phyloP scores from a whole-genome alignment of 2,888 invertebrate genomes.

The Drosophila differens region DNA sequence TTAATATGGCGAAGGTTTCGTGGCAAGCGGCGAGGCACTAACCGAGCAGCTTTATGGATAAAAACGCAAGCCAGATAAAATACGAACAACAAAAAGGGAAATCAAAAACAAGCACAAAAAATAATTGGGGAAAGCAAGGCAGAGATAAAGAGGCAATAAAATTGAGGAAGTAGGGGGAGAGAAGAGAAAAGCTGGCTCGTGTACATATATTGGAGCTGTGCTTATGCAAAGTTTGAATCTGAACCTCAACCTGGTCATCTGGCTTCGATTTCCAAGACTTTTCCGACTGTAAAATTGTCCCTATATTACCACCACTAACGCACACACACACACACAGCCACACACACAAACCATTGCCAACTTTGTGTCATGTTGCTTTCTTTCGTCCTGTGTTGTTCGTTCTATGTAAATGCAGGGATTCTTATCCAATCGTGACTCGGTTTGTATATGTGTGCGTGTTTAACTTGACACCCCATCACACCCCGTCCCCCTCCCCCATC shows the following conservation, averaged over 20 bases:
- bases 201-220: not conserved
- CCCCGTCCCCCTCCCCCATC: not conserved
- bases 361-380: not conserved
- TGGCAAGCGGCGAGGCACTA: not conserved
- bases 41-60: slow-evolving; percentile 6
- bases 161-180: not conserved
- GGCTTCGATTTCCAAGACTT: slow-evolving; percentile 12
- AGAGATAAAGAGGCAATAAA: not conserved
- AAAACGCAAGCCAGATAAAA: slow-evolving; percentile 16
- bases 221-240: slow-evolving; percentile 1
- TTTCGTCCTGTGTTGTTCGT: slow-evolving; percentile 1
- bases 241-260: not conserved
- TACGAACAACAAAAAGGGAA: not conserved
- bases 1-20: not conserved
- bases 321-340: not conserved
- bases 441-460: slow-evolving; percentile 29
- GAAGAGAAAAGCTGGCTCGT: not conserved
- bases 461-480: slow-evolving; percentile 33
- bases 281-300: not conserved
- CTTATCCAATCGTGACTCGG: slow-evolving; percentile 46
- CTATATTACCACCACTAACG: not conserved
- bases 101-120: not conserved
- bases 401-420: slow-evolving; percentile 49
- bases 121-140: not conserved
- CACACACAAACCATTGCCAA: not conserved